A percentile compares a stretch with the other conserved stretches of the same genome.
Evolutionary conservation across 2,888 invertebrate genomes (phyloP).

Genomic region (Elgonia sp.): DNA sequence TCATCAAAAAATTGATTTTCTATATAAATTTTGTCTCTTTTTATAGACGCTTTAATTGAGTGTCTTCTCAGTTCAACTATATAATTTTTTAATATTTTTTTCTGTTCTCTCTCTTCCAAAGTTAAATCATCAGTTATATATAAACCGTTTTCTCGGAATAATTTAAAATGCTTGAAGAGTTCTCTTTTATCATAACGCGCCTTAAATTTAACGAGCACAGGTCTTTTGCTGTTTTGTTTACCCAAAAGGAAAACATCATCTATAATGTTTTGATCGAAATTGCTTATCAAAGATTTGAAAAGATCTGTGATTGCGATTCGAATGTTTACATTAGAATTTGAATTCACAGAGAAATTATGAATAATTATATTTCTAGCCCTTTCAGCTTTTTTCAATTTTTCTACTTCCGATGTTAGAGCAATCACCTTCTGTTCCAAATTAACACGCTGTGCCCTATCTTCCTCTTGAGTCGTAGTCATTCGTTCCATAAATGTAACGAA

Average conservation of each 20-base stretch:
- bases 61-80: neutral
- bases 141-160: neutral
- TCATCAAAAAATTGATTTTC: neutral
- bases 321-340: no score
- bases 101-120: neutral
- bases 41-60: neutral
- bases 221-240: neutral
- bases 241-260: conserved; percentile 6
- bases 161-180: neutral
- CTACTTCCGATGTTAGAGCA: no score
- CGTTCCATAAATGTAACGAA: no score
- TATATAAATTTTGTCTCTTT: conserved; percentile 3
- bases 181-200: neutral
- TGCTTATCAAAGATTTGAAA: no score
- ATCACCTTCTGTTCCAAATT: no score
- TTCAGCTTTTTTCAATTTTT: no score
- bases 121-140: conserved; percentile 2
- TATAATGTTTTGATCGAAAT: conserved; percentile 1
- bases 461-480: no score
- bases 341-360: no score
- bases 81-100: neutral
- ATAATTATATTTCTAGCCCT: no score
- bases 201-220: conserved; percentile 8
- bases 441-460: no score
- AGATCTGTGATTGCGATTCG: no score